Percentiles rank a stretch among this genome's conserved stretches.
These are phyloP conservation scores for Schizaphis graminum DNA, from an alignment of 2,888 invertebrate species.

Conservation along the genomic window DNA sequence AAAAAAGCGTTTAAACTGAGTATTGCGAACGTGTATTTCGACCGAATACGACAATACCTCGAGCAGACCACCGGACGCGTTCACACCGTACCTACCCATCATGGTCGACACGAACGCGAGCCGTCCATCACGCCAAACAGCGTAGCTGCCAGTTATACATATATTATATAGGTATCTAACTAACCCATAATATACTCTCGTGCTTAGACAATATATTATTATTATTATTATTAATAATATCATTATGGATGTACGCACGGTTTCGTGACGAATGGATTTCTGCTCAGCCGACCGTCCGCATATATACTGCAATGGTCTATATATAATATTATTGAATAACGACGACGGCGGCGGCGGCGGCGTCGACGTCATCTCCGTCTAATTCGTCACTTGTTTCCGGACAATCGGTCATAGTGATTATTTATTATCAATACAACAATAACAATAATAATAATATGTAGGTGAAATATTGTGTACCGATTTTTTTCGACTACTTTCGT, in stretches of 20 bases:
- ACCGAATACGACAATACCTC: background rate
- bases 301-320: background rate
- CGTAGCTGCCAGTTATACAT: too few relatives aligned
- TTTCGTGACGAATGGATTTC: slow-evolving; percentile 3
- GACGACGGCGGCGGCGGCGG: background rate
- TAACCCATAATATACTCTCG: background rate
- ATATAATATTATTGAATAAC: background rate
- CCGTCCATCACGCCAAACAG: background rate
- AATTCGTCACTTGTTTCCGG: slow-evolving; percentile 32
- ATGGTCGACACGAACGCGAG: background rate
- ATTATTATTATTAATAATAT: background rate
- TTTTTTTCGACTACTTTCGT: background rate
- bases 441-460: background rate
- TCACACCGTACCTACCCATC: background rate
- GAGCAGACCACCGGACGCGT: background rate
- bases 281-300: background rate
- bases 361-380: background rate
- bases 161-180: background rate
- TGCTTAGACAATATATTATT: background rate
- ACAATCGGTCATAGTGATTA: slow-evolving; percentile 16
- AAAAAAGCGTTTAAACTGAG: background rate
- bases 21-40: background rate
- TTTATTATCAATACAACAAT: background rate
- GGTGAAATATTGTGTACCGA: background rate
- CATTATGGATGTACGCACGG: background rate